phyloP scores from a whole-genome alignment of 2,888 invertebrate genomes.

The Lissocephala sabroskyi region DNA sequence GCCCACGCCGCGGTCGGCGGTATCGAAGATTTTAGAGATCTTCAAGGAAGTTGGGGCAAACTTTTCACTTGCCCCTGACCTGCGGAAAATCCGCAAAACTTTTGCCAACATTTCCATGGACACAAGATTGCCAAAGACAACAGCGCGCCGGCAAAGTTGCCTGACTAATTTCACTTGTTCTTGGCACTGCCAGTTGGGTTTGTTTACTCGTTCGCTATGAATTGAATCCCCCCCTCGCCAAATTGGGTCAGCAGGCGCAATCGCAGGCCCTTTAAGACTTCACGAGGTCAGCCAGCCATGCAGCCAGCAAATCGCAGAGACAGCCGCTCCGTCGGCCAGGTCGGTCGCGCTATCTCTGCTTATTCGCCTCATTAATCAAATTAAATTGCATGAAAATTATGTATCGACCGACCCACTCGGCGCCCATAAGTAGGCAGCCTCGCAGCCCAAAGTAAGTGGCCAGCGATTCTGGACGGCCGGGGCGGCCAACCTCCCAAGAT shows the following conservation, averaged over 20 bases:
- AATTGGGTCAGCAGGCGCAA: slow-evolving; percentile 28
- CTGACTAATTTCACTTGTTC: slow-evolving; percentile 1
- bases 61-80: not conserved
- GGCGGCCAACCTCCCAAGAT: no score
- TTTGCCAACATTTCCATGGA: no score
- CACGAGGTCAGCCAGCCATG: not conserved
- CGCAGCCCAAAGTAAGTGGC: no score
- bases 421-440: not conserved
- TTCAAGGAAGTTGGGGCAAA: no score
- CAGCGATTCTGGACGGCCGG: no score
- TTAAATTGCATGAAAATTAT: slow-evolving; percentile 51
- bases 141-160: not conserved
- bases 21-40: no score
- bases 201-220: not conserved
- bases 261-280: slow-evolving; percentile 20
- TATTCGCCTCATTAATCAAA: slow-evolving; percentile 58
- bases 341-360: slow-evolving; percentile 37
- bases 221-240: not conserved
- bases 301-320: no score
- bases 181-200: not conserved
- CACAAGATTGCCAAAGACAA: not conserved
- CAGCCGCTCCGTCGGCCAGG: not conserved
- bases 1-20: no score
- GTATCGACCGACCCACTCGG: slow-evolving; percentile 2
- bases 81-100: no score